Evolutionary conservation across 2,888 invertebrate species (phyloP).

Genomic region (Thysanoteuthis rhombus): DNA sequence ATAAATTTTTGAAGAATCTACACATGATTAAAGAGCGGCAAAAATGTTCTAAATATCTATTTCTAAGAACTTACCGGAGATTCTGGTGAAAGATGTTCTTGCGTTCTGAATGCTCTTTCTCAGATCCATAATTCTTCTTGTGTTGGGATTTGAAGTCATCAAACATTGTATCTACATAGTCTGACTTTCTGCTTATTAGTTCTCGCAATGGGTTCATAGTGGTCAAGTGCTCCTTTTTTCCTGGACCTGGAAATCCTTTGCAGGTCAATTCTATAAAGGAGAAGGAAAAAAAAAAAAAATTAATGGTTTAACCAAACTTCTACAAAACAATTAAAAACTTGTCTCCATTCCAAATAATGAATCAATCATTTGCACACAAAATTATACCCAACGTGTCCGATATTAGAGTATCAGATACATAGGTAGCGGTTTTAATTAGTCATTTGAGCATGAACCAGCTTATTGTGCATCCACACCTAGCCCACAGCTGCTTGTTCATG

Average conservation of each 20-base stretch:
- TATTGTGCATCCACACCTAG: not conserved
- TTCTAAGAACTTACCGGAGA: constrained; percentile 67
- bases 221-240: constrained; percentile 73
- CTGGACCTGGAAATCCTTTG: constrained; percentile 83
- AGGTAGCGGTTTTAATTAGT: too few relatives aligned
- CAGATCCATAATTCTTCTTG: constrained; percentile 75
- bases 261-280: constrained; percentile 60
- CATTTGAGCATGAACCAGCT: too few relatives aligned
- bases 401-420: not conserved
- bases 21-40: too few relatives aligned
- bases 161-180: constrained; percentile 78
- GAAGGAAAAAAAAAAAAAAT: not conserved
- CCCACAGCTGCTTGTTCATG: not conserved
- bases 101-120: constrained; percentile 77
- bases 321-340: not conserved
- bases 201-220: constrained; percentile 92
- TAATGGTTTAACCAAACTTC: not conserved
- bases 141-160: constrained; percentile 80
- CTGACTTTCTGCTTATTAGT: constrained; percentile 78
- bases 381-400: not conserved
- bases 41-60: too few relatives aligned
- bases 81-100: constrained; percentile 88
- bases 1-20: too few relatives aligned
- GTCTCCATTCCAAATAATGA: not conserved
- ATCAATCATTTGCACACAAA: too few relatives aligned